Percentiles rank a stretch among this genome's conserved stretches.
Evolutionary conservation across 1,140 invertebrate genomes (phyloP).

Genomic region (Euborellia annulipes): DNA sequence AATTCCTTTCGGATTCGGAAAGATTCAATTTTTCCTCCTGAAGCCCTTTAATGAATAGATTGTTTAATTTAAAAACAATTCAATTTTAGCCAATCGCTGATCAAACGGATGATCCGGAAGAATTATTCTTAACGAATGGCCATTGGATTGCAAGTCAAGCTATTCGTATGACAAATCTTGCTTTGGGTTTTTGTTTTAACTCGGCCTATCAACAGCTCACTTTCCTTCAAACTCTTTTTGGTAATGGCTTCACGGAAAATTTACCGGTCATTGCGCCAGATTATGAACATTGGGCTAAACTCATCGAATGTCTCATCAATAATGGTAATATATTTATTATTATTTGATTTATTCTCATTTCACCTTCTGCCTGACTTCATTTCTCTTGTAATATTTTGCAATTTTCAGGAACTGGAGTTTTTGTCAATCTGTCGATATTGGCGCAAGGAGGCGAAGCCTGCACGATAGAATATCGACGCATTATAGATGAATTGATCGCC

Average conservation of each 20-base stretch:
- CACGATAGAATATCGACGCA: constrained; percentile 17
- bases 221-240: constrained; percentile 33
- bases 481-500: constrained; percentile 32
- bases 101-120: background rate
- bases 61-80: background rate
- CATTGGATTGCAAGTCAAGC: constrained; percentile 38
- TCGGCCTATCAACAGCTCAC: constrained; percentile 37
- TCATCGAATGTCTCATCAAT: constrained; percentile 30
- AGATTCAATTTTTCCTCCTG: no score
- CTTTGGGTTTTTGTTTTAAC: constrained; percentile 33
- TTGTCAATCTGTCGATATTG: constrained; percentile 15
- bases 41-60: no score
- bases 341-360: no score
- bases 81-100: background rate
- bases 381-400: constrained; percentile 23
- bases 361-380: no score
- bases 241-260: constrained; percentile 32
- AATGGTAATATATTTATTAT: no score
- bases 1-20: no score
- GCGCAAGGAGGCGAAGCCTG: background rate
- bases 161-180: constrained; percentile 32
- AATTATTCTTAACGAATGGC: constrained; percentile 23
- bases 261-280: constrained; percentile 34
- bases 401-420: constrained; percentile 22
- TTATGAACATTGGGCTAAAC: constrained; percentile 32